Conservation (phyloP, 2,888 invertebrate genomes). For the Calliopum simillimum region DNA sequence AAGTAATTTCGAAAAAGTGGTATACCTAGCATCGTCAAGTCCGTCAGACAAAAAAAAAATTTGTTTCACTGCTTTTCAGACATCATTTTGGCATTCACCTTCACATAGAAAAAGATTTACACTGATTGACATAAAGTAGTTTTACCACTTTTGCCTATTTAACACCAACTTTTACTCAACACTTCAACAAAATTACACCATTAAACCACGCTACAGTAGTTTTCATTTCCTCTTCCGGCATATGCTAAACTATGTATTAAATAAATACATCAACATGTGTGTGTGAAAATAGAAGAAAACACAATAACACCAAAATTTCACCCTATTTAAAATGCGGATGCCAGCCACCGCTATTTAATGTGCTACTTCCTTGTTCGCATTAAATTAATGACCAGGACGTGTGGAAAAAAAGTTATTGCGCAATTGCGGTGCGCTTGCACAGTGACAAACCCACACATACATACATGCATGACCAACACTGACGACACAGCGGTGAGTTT, state of each 20-base stretch:
- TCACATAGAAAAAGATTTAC: too few relatives aligned
- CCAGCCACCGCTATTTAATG: constrained; percentile 2
- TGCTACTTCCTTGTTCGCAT: neutral
- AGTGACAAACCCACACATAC: neutral
- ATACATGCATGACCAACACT: neutral
- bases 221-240: neutral
- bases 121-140: too few relatives aligned
- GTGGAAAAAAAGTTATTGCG: constrained; percentile 1
- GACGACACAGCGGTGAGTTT: neutral
- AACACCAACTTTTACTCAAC: too few relatives aligned
- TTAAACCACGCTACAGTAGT: neutral
- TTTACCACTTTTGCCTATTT: too few relatives aligned
- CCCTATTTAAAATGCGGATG: constrained; percentile 4
- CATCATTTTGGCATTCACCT: too few relatives aligned
- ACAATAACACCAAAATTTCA: too few relatives aligned
- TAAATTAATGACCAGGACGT: constrained; percentile 23
- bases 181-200: neutral
- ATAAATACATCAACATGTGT: neutral
- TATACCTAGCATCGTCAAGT: too few relatives aligned
- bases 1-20: too few relatives aligned
- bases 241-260: neutral
- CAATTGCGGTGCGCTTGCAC: neutral
- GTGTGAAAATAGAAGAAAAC: neutral
- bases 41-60: too few relatives aligned
- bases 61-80: too few relatives aligned